Evolutionary conservation across 1,140 invertebrate genomes (phyloP), one percentile per base, ranked within the genome.

Genomic region (Musca vetustissima): DNA sequence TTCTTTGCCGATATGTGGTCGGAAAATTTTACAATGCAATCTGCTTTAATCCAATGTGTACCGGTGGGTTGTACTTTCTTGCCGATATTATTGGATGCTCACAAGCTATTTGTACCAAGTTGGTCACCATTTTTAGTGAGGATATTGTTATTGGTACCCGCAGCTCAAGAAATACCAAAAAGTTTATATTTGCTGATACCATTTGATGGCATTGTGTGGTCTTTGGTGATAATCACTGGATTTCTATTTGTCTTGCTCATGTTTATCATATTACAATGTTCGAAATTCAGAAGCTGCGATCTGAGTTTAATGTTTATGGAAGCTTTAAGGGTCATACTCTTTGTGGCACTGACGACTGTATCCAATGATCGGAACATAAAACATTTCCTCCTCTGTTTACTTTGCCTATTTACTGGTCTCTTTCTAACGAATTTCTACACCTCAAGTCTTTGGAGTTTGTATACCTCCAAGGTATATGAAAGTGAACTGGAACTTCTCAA

Each of bases 381-480:
- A 7, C 32, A 59, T 7, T 59, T 59, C 17, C 13, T 13, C 15
- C 15, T 59, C 7, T 28, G n/a, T 21, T 14, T 61, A 43, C 36
- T 61, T 2, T 61, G 22, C 0, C 32, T 61, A 1, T 61, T 61
- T 19, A 61, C 57, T 2, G 57, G 57, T 2, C 32, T 61, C 4
- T 61, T 61, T 61, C 2, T 61, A 15, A 61, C 57, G 17, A 61
- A 61, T 21, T 61, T 19, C 32, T 61, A 61, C 19, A 61, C 28
- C 8, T 61, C 57, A 2, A 61, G 28, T 21, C 57, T 61, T 13
- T 61, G 17, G 4, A 61, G 57, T 61, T 61, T 61, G n/a, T 61
- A 61, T 19, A 61, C 57, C n/a, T 19, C n/a, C 9, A 61, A 61
- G 43, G 57, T 61, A 8, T 61, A 61, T 61, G 57, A 61, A 43